Evolutionary conservation across 2,888 invertebrate species (phyloP).

Genomic region (Papilio gigon): DNA sequence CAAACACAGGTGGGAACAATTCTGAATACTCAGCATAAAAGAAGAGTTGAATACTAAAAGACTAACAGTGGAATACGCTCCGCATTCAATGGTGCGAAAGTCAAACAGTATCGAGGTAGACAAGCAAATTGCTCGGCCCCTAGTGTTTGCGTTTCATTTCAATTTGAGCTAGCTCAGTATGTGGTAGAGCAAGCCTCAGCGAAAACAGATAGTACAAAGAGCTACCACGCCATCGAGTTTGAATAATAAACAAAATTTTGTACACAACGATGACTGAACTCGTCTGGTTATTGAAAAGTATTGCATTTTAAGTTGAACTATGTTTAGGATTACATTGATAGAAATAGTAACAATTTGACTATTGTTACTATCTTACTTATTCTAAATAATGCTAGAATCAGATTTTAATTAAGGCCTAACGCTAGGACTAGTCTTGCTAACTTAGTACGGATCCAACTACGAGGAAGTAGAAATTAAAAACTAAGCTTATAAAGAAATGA

Average conservation of each 20-base stretch:
- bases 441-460: too few relatives aligned
- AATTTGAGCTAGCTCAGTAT: conserved; percentile 24
- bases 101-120: conserved; percentile 35
- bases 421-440: too few relatives aligned
- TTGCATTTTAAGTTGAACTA: background rate
- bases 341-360: conserved; percentile 44
- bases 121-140: conserved; percentile 30
- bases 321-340: background rate
- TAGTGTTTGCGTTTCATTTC: conserved; percentile 36
- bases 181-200: conserved; percentile 13
- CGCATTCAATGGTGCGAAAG: conserved; percentile 33
- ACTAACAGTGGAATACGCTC: background rate
- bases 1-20: background rate
- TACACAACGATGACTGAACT: background rate
- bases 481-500: conserved; percentile 23
- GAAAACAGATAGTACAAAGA: background rate
- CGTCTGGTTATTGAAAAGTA: background rate
- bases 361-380: background rate
- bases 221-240: conserved; percentile 4
- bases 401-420: too few relatives aligned
- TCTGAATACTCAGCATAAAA: background rate
- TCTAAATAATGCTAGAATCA: background rate
- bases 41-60: background rate
- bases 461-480: background rate
- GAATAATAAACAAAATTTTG: background rate